phyloP scores from a whole-genome alignment of 2,888 invertebrate genomes.

The Onchidella celtica region DNA sequence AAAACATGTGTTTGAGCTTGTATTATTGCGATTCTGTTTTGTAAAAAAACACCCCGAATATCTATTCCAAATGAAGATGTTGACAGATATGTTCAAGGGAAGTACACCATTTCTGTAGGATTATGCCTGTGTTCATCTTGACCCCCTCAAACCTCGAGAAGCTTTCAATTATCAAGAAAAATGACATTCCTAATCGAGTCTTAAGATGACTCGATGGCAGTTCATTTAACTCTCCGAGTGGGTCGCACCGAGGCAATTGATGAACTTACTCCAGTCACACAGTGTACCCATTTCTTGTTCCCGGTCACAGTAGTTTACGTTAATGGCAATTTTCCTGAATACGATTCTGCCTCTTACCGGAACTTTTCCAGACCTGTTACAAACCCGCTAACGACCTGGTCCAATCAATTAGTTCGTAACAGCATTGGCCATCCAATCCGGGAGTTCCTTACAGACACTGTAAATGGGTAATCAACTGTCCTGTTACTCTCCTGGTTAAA shows the following conservation, averaged over 20 bases:
- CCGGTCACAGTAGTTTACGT: neutral
- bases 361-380: neutral
- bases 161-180: too few relatives aligned
- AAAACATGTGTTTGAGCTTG: too few relatives aligned
- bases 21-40: too few relatives aligned
- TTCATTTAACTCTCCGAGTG: neutral
- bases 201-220: neutral
- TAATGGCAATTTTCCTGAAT: neutral
- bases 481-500: neutral
- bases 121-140: too few relatives aligned
- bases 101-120: too few relatives aligned
- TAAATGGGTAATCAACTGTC: neutral
- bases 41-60: too few relatives aligned
- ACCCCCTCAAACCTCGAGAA: too few relatives aligned
- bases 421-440: conserved; percentile 4
- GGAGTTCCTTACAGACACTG: neutral
- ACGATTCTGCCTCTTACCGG: neutral
- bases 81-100: too few relatives aligned
- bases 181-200: too few relatives aligned
- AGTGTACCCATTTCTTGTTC: neutral
- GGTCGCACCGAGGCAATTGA: too few relatives aligned
- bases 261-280: neutral
- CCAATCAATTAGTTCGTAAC: conserved; percentile 5
- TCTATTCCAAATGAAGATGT: too few relatives aligned
- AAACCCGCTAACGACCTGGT: conserved; percentile 1